phyloP scores from a whole-genome alignment of 2,113 vertebrate genomes.

The Sialia sialis region DNA sequence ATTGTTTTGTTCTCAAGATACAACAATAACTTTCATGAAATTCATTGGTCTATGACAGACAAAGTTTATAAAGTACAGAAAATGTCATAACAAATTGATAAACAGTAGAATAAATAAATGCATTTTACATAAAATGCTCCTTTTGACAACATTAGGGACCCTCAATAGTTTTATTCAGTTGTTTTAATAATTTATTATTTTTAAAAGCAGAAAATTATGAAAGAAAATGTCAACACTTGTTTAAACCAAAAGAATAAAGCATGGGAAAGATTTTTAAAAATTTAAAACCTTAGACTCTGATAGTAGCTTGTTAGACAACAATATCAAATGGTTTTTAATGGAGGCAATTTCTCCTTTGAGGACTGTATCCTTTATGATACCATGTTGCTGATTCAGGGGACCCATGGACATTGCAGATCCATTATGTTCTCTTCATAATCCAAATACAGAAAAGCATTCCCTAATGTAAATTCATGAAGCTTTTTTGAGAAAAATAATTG shows the following conservation, averaged over 20 bases:
- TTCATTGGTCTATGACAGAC: not conserved
- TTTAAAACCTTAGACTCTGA: not conserved
- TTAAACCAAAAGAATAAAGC: not conserved
- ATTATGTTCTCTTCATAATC: not conserved
- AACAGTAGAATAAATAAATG: not conserved
- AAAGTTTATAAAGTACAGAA: not conserved
- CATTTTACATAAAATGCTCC: not conserved
- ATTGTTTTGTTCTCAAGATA: not conserved
- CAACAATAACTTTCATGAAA: not conserved
- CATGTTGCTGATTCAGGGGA: not conserved
- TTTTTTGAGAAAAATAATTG: not conserved
- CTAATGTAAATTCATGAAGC: not conserved
- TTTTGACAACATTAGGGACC: not conserved
- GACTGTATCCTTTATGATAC: not conserved
- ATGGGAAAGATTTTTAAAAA: not conserved
- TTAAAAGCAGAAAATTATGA: not conserved
- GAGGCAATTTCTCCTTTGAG: not conserved
- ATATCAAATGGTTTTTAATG: accelerated
- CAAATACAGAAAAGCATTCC: not conserved
- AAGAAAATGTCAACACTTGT: not conserved
- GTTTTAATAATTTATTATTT: not conserved
- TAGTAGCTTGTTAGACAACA: not conserved
- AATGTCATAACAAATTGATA: not conserved
- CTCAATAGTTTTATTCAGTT: not conserved
- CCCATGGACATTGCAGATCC: not conserved